Conservation (phyloP, 2,888 invertebrate species). For the Hermaeophaga mercurialis region DNA sequence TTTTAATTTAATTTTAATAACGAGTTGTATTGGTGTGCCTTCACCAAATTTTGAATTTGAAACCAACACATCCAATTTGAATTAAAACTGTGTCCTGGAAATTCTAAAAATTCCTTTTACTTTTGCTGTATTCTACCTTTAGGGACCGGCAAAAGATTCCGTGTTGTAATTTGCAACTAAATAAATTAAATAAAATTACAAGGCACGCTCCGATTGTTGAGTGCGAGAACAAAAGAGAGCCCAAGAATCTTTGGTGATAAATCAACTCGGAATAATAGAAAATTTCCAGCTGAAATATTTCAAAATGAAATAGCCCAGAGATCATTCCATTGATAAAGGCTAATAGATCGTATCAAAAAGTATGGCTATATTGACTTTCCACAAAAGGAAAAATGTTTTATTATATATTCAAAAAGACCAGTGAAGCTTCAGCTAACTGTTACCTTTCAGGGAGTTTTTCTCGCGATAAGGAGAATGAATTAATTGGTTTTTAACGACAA, state of each 20-base stretch:
- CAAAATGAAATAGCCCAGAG: conserved; percentile 25
- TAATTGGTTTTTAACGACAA: too few relatives aligned
- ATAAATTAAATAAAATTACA: conserved; percentile 22
- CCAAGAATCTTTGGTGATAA: conserved; percentile 20
- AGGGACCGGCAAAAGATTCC: too few relatives aligned
- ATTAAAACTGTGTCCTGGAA: too few relatives aligned
- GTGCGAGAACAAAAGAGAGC: conserved; percentile 19
- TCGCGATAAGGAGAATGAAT: too few relatives aligned
- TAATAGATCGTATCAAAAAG: conserved; percentile 23
- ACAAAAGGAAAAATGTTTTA: conserved; percentile 14
- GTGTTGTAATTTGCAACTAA: conserved; percentile 5
- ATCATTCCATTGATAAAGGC: conserved; percentile 22
- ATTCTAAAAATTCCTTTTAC: too few relatives aligned
- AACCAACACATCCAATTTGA: too few relatives aligned
- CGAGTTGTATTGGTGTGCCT: too few relatives aligned
- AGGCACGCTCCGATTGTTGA: conserved; percentile 12
- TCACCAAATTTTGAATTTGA: too few relatives aligned
- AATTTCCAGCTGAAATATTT: conserved; percentile 25
- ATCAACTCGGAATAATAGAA: conserved; percentile 25
- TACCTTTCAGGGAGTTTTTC: not conserved
- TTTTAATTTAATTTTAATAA: too few relatives aligned
- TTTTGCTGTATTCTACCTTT: too few relatives aligned
- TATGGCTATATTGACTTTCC: conserved; percentile 18
- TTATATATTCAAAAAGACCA: conserved; percentile 8
- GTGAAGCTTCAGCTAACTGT: not conserved